Evolutionary conservation across 35 echinoderm and acorn worm genomes (phyloP).

Genomic region (Anneissia japonica): DNA sequence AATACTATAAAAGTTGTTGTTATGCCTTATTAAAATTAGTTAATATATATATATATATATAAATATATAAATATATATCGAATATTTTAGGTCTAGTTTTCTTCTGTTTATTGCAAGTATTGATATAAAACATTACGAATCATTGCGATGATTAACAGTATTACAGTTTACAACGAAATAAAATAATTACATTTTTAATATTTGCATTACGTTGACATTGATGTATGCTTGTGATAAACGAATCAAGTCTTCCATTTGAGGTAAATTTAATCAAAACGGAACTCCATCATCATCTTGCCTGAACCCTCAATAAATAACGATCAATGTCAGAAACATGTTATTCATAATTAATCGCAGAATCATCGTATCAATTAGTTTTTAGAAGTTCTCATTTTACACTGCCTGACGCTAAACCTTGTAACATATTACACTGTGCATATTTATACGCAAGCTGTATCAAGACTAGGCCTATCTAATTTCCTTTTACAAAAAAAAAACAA

Average conservation of each 20-base stretch:
- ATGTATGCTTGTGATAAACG: neutral
- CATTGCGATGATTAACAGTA: too few species aligned
- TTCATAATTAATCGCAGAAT: neutral
- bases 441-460: too few species aligned
- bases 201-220: neutral
- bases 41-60: too few species aligned
- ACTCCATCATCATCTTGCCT: neutral
- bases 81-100: too few species aligned
- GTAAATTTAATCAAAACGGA: neutral
- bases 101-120: too few species aligned
- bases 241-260: neutral
- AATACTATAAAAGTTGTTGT: too few species aligned
- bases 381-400: neutral
- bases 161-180: neutral
- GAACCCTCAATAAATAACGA: neutral
- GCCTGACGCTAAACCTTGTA: neutral
- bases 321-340: neutral
- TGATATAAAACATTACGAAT: too few species aligned
- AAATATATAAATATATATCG: too few species aligned
- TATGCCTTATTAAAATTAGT: too few species aligned
- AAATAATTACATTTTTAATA: neutral
- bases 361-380: neutral
- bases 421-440: too few species aligned
- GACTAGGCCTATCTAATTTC: too few species aligned
- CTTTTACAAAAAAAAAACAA: too few species aligned